These are phyloP conservation scores for Felis chaus DNA, from an alignment of 2,113 vertebrate genomes.

Conservation along the genomic window DNA sequence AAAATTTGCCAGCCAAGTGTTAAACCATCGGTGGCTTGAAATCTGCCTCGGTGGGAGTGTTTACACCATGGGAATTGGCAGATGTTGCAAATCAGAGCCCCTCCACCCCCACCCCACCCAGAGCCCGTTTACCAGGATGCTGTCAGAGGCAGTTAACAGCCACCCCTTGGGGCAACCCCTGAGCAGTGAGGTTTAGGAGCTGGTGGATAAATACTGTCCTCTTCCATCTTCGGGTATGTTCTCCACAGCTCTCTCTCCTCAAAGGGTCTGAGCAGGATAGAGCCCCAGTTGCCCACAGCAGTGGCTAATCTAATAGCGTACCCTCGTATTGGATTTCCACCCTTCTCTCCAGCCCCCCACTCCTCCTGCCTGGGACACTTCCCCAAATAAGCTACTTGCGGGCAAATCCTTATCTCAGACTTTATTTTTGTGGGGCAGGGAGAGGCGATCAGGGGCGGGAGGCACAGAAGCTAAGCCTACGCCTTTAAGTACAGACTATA, in stretches of 20 bases:
- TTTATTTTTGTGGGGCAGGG: background rate
- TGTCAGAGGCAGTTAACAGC: background rate
- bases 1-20: background rate
- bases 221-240: background rate
- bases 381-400: background rate
- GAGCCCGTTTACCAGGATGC: background rate
- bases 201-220: background rate
- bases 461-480: background rate
- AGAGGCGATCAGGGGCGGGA: background rate
- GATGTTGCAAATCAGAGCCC: background rate
- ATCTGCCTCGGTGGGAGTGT: background rate
- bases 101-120: background rate
- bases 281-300: background rate
- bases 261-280: background rate
- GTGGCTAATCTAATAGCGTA: background rate
- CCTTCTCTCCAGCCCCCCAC: background rate
- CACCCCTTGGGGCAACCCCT: too few species aligned
- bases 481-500: background rate
- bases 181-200: background rate
- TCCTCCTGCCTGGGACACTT: background rate
- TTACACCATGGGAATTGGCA: background rate
- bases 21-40: background rate
- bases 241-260: background rate
- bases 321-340: background rate
- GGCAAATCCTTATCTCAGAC: background rate